Base-by-base conservation (phyloP, 1,140 invertebrate species). In the Ephestia elutella region DNA sequence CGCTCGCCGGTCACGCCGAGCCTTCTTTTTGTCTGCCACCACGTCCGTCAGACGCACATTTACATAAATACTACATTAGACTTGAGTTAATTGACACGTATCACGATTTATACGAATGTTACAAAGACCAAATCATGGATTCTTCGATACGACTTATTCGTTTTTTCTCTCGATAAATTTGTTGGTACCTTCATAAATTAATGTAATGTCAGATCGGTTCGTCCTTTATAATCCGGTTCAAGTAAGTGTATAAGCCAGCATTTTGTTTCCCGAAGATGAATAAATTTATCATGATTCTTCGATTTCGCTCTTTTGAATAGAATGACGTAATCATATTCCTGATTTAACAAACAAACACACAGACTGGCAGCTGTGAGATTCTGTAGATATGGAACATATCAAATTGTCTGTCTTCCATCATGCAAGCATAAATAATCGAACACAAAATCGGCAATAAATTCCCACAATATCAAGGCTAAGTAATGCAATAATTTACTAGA, bases 21-120 rank as follows among this genome's bases (percentile, higher is more conserved):
- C 44, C 54, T 50, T 65, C 59, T 70, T 66, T 66, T 68, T 68
- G 67, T 63, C 63, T 55, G 49, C 49, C 54, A 58, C 60, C 58
- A 65, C 63, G 73, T 82, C 71, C 77, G 67, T 78, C 71, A 75
- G 68, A 65, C 69, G 30, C 57, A 56, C 57, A 82, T 82, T 82
- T 73, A 82, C 79, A 82, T 82, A 82, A 82, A 82, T 80, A 78
- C 75, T 63, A 74, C 77, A 82, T 82, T 80, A 82, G 65, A 71
- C 65, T 66, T 73, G 71, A 80, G 71, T 82, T 82, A 82, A 82
- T 82, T 82, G 79, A 82, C 79, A 79, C 75, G 71, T 80, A 70
- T 71, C 60, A 78, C 70, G 79, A 82, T 82, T 82, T 82, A 82
- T 82, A 69, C 68, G 58, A 61, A 68, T 64, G 60, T 63, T 70